A percentile compares a stretch with the other conserved stretches of the same genome.
These are phyloP conservation scores for Halichondria panicea DNA, from an alignment of 37 sponge, comb jelly and placozoan genomes.

Conservation along the genomic window DNA sequence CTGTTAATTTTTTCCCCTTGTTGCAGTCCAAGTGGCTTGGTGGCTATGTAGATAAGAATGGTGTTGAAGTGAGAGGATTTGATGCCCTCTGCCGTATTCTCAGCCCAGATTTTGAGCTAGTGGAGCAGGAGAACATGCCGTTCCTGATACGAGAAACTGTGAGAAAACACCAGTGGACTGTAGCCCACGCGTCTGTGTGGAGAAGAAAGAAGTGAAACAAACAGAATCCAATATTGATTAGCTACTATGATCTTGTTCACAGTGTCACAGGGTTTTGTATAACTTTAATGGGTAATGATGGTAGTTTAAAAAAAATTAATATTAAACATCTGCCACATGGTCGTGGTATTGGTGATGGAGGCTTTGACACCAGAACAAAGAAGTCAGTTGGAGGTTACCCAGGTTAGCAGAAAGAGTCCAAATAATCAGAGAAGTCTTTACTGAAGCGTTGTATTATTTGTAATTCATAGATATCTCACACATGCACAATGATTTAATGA, in stretches of 20 bases:
- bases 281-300: neutral
- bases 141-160: slow-evolving; percentile 82
- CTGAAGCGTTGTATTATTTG: too few species aligned
- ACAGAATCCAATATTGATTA: neutral
- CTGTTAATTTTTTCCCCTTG: too few species aligned
- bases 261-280: neutral
- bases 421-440: too few species aligned
- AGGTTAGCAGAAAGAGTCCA: too few species aligned
- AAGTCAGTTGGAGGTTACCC: slow-evolving; percentile 62
- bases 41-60: slow-evolving; percentile 48
- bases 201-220: slow-evolving; percentile 34
- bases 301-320: too few species aligned
- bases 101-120: slow-evolving; percentile 69
- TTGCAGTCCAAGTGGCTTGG: slow-evolving; percentile 79
- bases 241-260: neutral
- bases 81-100: slow-evolving; percentile 55
- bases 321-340: neutral
- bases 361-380: slow-evolving; percentile 56
- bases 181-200: slow-evolving; percentile 86
- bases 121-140: slow-evolving; percentile 65
- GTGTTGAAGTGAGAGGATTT: slow-evolving; percentile 43
- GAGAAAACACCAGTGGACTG: slow-evolving; percentile 79
- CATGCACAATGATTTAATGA: too few species aligned
- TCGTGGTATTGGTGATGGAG: slow-evolving; percentile 29
- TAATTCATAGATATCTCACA: too few species aligned